Percentiles rank a stretch among this genome's conserved stretches.
Evolutionary conservation across 2,888 invertebrate genomes (phyloP).

Genomic region (Odontomyia ornata): DNA sequence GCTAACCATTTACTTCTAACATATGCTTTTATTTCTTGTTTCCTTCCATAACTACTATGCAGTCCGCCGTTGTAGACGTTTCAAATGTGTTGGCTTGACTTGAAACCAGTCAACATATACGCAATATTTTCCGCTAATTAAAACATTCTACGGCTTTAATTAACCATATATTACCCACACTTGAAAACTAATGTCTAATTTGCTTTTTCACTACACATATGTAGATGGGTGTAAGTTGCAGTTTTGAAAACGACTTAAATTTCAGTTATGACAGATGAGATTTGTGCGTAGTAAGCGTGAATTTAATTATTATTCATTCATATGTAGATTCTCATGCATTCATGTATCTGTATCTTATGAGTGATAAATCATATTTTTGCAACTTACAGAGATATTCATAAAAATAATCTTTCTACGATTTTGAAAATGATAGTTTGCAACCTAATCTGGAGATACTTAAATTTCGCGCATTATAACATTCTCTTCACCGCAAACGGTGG

Average conservation of each 20-base stretch:
- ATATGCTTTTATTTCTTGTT: too few relatives aligned
- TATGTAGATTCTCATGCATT: too few relatives aligned
- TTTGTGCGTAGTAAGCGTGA: slow-evolving; percentile 22
- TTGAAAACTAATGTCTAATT: neutral
- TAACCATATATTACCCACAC: neutral
- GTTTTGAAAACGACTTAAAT: neutral
- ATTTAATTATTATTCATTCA: too few relatives aligned
- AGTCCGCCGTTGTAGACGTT: too few relatives aligned
- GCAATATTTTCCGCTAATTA: slow-evolving; percentile 15
- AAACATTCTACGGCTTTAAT: slow-evolving; percentile 10
- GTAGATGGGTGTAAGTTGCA: neutral
- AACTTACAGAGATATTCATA: too few relatives aligned
- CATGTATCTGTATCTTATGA: too few relatives aligned
- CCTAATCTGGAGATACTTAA: neutral
- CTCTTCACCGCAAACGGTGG: slow-evolving; percentile 1
- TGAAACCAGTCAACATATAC: neutral
- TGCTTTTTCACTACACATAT: neutral
- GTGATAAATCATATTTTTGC: too few relatives aligned
- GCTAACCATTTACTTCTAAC: neutral
- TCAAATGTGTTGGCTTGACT: too few relatives aligned
- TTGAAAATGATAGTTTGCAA: neutral
- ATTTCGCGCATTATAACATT: slow-evolving; percentile 34
- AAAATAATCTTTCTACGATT: too few relatives aligned
- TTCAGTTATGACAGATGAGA: neutral
- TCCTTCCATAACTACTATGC: too few relatives aligned